These are phyloP conservation scores for Panthera tigris DNA, from an alignment of 2,113 vertebrate species.

Conservation along the genomic window DNA sequence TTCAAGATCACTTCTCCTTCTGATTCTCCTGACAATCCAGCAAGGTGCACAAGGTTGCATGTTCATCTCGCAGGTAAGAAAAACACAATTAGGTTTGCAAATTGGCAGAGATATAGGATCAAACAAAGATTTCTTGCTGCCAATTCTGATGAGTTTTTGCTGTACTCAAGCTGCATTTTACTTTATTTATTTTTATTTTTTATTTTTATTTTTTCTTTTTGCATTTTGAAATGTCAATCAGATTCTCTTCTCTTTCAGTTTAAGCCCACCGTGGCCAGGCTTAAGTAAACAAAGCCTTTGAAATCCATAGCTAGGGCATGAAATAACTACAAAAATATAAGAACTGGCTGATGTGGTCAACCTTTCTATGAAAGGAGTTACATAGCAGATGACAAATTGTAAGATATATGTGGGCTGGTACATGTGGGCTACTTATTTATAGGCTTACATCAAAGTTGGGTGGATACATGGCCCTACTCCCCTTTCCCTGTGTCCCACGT, in stretches of 20 bases:
- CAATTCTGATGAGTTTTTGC: background rate
- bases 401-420: background rate
- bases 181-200: background rate
- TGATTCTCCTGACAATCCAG: background rate
- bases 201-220: background rate
- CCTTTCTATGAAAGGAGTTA: background rate
- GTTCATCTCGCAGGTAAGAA: background rate
- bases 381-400: background rate
- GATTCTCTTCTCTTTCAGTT: slow-evolving; percentile 12
- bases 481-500: background rate
- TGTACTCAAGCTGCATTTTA: background rate
- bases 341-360: background rate
- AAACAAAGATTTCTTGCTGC: slow-evolving; percentile 1
- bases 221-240: background rate
- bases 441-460: background rate
- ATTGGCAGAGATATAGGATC: background rate
- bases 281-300: background rate
- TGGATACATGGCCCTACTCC: background rate
- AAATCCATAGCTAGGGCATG: slow-evolving; percentile 3
- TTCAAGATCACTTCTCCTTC: background rate
- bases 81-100: background rate
- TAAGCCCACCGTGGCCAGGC: background rate
- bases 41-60: background rate
- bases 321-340: slow-evolving; percentile 51
- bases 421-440: background rate